Evolutionary conservation across 2,888 invertebrate species (phyloP).

Genomic region (Rhingia rostrata): DNA sequence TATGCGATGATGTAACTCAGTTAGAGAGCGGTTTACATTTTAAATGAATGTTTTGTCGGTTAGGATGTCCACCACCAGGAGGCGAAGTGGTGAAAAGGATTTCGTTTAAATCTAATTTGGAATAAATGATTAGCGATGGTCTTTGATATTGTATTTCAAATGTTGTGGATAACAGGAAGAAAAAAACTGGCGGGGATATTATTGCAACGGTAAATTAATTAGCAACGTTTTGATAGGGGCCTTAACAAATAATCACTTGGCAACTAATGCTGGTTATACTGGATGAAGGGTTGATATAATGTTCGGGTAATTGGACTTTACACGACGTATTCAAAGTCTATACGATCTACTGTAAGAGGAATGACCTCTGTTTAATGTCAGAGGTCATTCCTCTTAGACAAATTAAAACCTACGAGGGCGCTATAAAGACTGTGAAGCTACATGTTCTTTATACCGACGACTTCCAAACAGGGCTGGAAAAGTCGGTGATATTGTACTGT

Average conservation of each 20-base stretch:
- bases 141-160: conserved; percentile 61
- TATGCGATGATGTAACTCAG: conserved; percentile 64
- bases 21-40: conserved; percentile 63
- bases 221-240: background rate
- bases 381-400: too few relatives aligned
- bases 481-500: too few relatives aligned
- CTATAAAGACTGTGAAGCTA: too few relatives aligned
- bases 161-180: background rate
- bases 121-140: conserved; percentile 62
- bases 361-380: too few relatives aligned
- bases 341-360: too few relatives aligned
- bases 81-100: conserved; percentile 6
- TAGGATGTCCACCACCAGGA: background rate
- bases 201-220: background rate
- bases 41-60: conserved; percentile 46
- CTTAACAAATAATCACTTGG: background rate
- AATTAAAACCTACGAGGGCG: too few relatives aligned
- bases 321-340: too few relatives aligned
- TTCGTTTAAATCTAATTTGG: conserved; percentile 65
- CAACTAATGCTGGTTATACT: too few relatives aligned
- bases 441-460: too few relatives aligned
- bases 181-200: background rate
- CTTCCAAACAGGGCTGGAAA: too few relatives aligned
- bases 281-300: too few relatives aligned
- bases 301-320: too few relatives aligned